Percentiles rank a stretch among this genome's conserved stretches.
Conservation (phyloP, 2,888 invertebrate genomes). For the Drosophila greeni region DNA sequence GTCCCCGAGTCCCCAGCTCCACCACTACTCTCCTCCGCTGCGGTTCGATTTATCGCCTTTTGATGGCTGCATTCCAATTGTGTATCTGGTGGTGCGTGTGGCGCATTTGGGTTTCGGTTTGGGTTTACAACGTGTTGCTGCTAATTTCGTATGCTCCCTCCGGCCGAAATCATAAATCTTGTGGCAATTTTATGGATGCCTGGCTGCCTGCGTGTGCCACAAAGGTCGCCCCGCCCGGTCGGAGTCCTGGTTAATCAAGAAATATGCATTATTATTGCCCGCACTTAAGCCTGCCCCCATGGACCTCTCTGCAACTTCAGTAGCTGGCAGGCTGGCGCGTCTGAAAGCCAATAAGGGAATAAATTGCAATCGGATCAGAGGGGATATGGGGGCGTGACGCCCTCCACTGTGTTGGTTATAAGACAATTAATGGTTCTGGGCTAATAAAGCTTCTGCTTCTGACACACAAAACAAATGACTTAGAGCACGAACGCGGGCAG, state of each 20-base stretch:
- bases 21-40: background rate
- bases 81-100: conserved; percentile 27
- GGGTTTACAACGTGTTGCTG: conserved; percentile 37
- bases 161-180: conserved; percentile 66
- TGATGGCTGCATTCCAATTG: conserved; percentile 62
- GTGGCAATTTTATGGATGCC: conserved; percentile 53
- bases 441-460: conserved; percentile 11
- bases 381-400: conserved; percentile 7
- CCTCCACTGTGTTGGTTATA: background rate
- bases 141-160: conserved; percentile 61
- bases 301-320: conserved; percentile 17
- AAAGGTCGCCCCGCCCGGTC: conserved; percentile 25
- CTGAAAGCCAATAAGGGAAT: conserved; percentile 20
- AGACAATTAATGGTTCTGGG: conserved; percentile 28
- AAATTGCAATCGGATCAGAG: conserved; percentile 1
- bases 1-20: background rate
- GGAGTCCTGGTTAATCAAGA: conserved; percentile 32
- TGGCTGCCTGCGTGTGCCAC: conserved; percentile 21
- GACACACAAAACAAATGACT: conserved; percentile 39
- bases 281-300: conserved; percentile 17
- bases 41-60: conserved; percentile 61
- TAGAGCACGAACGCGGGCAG: conserved; percentile 29
- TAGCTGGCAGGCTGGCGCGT: conserved; percentile 17
- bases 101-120: conserved; percentile 19
- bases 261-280: conserved; percentile 33